A percentile compares a stretch with the other conserved stretches of the same genome.
These are phyloP conservation scores for Drosophila mettleri DNA, from an alignment of 2,888 invertebrate species.

Conservation along the genomic window DNA sequence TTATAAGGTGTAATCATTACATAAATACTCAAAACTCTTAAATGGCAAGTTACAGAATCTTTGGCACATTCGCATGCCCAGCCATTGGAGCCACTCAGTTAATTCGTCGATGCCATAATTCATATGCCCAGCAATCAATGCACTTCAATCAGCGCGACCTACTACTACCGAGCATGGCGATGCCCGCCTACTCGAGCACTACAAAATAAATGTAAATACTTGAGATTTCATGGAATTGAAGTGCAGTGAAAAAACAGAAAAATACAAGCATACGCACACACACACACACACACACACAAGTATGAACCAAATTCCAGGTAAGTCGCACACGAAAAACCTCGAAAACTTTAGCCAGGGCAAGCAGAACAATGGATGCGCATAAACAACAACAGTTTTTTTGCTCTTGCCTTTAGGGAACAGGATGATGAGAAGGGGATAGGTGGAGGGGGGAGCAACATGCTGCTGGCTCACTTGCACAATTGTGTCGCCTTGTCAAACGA, in stretches of 20 bases:
- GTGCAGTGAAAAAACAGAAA: constrained; percentile 47
- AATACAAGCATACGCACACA: constrained; percentile 14
- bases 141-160: constrained; percentile 50
- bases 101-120: constrained; percentile 33
- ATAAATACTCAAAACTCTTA: neutral
- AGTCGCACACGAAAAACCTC: constrained; percentile 40
- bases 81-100: constrained; percentile 2
- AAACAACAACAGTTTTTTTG: constrained; percentile 25
- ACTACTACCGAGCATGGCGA: constrained; percentile 6
- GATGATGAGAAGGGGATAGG: neutral
- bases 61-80: neutral
- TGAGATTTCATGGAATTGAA: constrained; percentile 70
- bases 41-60: neutral
- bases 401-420: neutral
- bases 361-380: constrained; percentile 63
- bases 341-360: constrained; percentile 23
- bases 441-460: constrained; percentile 2
- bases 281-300: neutral
- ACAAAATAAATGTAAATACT: constrained; percentile 70
- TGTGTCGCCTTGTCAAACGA: constrained; percentile 55
- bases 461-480: constrained; percentile 50
- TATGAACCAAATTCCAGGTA: constrained; percentile 60
- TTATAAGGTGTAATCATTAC: too few relatives aligned
- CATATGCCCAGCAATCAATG: constrained; percentile 58
- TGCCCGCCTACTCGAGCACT: constrained; percentile 37